These are phyloP conservation scores for Sterrhoptilus dennistouni DNA, from an alignment of 2,113 vertebrate genomes.

Conservation along the genomic window DNA sequence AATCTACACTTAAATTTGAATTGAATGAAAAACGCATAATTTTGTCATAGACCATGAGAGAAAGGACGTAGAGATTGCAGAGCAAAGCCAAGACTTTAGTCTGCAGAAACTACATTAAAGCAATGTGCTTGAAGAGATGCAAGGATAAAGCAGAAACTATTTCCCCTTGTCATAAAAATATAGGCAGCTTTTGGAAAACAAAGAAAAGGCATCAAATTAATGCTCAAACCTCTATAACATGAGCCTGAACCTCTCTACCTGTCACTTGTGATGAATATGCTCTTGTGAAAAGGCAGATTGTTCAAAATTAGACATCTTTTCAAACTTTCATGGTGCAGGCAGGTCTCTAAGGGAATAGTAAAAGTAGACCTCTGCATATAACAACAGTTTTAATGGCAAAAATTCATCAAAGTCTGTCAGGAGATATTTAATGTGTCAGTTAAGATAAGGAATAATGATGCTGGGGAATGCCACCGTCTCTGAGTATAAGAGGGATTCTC, in stretches of 20 bases:
- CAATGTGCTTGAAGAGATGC: conserved; percentile 9
- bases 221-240: conserved; percentile 26
- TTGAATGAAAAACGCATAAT: conserved; percentile 65
- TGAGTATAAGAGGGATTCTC: conserved; percentile 11
- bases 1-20: conserved; percentile 73
- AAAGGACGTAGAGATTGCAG: not conserved
- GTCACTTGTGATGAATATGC: conserved; percentile 60
- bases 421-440: conserved; percentile 60
- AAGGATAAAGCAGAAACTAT: conserved; percentile 39
- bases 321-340: conserved; percentile 48
- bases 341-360: conserved; percentile 43
- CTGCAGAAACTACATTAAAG: conserved; percentile 6
- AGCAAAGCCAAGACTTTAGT: conserved; percentile 25
- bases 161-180: conserved; percentile 58
- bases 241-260: conserved; percentile 24
- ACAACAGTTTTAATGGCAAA: conserved; percentile 69
- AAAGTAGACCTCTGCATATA: conserved; percentile 48
- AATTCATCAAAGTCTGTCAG: conserved; percentile 67
- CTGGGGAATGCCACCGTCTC: not conserved
- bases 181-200: conserved; percentile 52
- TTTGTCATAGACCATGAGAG: conserved; percentile 46
- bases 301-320: conserved; percentile 56
- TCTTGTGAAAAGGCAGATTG: conserved; percentile 57
- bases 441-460: conserved; percentile 51
- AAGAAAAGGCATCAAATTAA: conserved; percentile 57